These are phyloP conservation scores for Urechis unicinctus DNA, from an alignment of 2,888 invertebrate species.

Conservation along the genomic window DNA sequence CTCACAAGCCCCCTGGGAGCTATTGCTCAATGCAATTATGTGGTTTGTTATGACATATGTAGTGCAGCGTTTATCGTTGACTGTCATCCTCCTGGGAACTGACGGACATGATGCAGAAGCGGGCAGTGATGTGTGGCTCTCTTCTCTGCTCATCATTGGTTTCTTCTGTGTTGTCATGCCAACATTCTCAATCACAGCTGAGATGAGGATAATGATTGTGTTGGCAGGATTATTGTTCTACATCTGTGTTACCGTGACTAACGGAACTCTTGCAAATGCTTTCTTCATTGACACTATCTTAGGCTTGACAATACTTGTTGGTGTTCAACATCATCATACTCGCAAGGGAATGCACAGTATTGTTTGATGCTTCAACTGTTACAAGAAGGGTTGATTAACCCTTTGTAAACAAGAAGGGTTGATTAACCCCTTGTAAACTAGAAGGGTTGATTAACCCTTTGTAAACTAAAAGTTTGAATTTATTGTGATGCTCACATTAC, in stretches of 20 bases:
- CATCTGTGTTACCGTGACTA: constrained; percentile 5
- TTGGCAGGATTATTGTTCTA: constrained; percentile 10
- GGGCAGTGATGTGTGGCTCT: constrained; percentile 13
- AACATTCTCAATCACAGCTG: not conserved
- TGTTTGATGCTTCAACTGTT: too few species aligned
- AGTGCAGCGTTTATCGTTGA: constrained; percentile 2
- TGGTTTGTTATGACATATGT: constrained; percentile 8
- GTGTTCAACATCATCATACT: not conserved
- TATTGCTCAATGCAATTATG: not conserved
- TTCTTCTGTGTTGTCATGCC: constrained; percentile 1
- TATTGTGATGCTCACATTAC: too few species aligned
- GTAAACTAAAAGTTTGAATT: too few species aligned
- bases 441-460: too few species aligned
- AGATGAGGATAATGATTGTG: constrained; percentile 2
- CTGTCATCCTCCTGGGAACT: not conserved
- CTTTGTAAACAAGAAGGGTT: too few species aligned
- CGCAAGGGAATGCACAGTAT: too few species aligned
- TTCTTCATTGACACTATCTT: constrained; percentile 17
- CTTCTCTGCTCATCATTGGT: constrained; percentile 7
- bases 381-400: too few species aligned
- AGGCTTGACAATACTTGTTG: constrained; percentile 5
- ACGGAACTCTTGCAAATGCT: constrained; percentile 12
- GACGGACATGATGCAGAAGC: not conserved
- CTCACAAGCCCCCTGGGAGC: not conserved
- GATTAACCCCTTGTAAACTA: too few species aligned